Conservation (phyloP, 2,797 vertebrate genomes). For the Enteromius argenteus region DNA sequence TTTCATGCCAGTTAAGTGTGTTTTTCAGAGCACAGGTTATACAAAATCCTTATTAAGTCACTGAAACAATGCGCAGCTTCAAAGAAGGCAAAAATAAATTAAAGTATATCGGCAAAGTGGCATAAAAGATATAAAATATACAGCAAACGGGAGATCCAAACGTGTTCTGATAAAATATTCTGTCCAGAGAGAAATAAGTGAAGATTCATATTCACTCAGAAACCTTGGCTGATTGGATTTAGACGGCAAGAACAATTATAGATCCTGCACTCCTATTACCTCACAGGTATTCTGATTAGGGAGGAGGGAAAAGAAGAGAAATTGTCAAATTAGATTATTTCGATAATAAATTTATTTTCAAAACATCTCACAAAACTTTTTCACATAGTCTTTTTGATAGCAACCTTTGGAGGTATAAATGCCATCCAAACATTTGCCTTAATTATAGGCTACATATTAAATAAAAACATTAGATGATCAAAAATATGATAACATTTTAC, state of each 20-base stretch:
- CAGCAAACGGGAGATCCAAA: not conserved
- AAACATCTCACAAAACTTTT: not conserved
- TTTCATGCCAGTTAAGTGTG: constrained; percentile 26
- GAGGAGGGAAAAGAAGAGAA: not conserved
- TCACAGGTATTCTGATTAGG: not conserved
- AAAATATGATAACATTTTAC: not conserved
- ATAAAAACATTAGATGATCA: not conserved
- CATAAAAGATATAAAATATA: constrained; percentile 10
- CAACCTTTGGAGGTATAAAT: not conserved
- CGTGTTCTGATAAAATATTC: constrained; percentile 1
- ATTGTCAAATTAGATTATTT: not conserved
- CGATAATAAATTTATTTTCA: not conserved
- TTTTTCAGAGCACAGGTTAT: constrained; percentile 19
- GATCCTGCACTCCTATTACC: not conserved
- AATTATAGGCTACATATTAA: not conserved
- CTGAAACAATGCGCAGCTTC: constrained; percentile 13
- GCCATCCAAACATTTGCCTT: not conserved
- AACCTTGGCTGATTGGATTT: not conserved
- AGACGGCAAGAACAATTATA: not conserved
- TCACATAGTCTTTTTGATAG: not conserved
- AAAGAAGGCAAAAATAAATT: constrained; percentile 6
- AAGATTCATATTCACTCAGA: not conserved
- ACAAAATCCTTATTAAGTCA: constrained; percentile 13
- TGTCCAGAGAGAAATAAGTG: constrained; percentile 1
- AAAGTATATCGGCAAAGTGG: not conserved